Evolutionary conservation across 2,797 vertebrate genomes (phyloP), one percentile per base, ranked within the genome.

Genomic region (Triplophysa yarkandensis): DNA sequence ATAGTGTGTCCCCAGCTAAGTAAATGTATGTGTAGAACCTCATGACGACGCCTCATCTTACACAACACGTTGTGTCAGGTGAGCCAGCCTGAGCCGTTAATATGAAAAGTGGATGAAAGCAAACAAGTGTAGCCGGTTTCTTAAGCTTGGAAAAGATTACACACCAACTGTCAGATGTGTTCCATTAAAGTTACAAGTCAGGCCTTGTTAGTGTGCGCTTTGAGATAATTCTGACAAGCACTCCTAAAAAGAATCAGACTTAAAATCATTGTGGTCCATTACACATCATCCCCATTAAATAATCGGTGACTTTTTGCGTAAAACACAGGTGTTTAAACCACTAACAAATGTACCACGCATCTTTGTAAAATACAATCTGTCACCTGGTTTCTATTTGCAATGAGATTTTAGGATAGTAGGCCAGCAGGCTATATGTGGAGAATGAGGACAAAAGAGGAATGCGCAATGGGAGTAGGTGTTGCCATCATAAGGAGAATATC

Each of bases 391-490:
- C 4, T 60, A 21, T 66, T 69, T 63, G 54, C 57, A 63, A 73
- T 61, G 30, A 36, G 50, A 81, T 83, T 63, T 39, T 61, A 80
- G 81, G 81, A 77, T 78, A 83, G 80, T 81, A 68, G 79, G 81
- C 72, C 83, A 81, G 60, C 43, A 17, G 68, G 60, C 68, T 82
- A 71, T 74, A 79, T 69, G 67, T 66, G 63, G 67, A 74, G 76
- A 80, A 76, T 58, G 50, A 66, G 80, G 36, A 67, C 70, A 34
- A 60, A 39, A 34, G n/a, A 8, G 57, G 65, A 73, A 64, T 72
- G 66, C 30, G 7, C 17, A 14, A 66, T 64, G 66, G 55, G 76
- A 69, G 36, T 60, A 57, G 27, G 64, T 74, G 67, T 62, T 68
- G 63, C 68, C 48, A 48, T 65, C 43, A 73, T 55, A 43, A 48